Base-by-base conservation (phyloP, 1,140 invertebrate species). In the Heterodera schachtii region DNA sequence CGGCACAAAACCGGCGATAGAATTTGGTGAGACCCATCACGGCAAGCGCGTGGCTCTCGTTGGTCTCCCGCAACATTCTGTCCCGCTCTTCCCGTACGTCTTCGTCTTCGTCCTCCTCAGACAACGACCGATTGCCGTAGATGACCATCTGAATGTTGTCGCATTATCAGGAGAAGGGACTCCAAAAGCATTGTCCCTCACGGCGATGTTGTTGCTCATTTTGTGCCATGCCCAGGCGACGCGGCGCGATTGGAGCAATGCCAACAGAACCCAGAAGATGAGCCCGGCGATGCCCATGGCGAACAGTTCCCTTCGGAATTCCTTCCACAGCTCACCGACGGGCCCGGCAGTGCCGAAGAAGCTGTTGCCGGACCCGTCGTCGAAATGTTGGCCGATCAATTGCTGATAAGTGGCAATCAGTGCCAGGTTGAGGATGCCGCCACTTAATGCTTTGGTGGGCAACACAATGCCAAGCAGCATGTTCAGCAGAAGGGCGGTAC, bases 11-110 rank as follows among this genome's bases (percentile, higher is more conserved):
- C n/a, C 78, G 70, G 11, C 82, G 81, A 73, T 87, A 86, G 44
- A 84, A 84, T 47, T 86, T 86, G 21, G 75, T 73, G 19, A 86
- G 43, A 52, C 85, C 86, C 16, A 83, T 74, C 13, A 86, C 85
- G 49, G 82, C 81, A 13, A 87, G 52, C 2, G 82, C 84, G 41
- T 81, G 78, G 16, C 73, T 73, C 6, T 73, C 67, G 66, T 85
- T 75, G 3, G 47, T 41, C 19, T 52, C 60, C 6, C 64, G 46
- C 2, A 21, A n/a, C 70, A 86, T 57, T 43, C 71, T 44, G 13
- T 19, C 57, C n/a, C 84, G 84, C 57, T 86, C 85, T 41, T 73
- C 73, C 43, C 41, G 41, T 7, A 86, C 85, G 77, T 86, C 85
- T 44, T 86, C 78, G 75, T 86, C 85, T 43, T 86, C 83, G 13